Percentiles rank a stretch among this genome's conserved stretches.
Evolutionary conservation across 1,140 invertebrate genomes (phyloP).

Genomic region (Papilio helenus): DNA sequence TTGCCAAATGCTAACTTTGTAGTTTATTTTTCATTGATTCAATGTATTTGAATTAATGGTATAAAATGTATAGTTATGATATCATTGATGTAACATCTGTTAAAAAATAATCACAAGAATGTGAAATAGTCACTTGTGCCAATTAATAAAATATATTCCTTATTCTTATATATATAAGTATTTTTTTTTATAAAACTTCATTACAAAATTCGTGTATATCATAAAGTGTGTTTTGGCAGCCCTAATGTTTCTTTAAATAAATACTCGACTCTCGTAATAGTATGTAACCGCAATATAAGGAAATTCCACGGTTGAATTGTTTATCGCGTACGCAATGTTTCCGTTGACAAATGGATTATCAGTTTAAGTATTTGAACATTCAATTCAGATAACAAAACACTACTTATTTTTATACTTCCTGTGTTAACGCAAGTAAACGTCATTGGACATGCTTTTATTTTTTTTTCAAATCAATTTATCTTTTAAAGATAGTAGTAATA

Average conservation of each 20-base stretch:
- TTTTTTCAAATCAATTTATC: too few relatives aligned
- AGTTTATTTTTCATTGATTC: neutral
- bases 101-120: too few relatives aligned
- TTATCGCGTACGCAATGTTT: neutral
- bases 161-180: too few relatives aligned
- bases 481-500: too few relatives aligned
- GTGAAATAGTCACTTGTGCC: too few relatives aligned
- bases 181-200: neutral
- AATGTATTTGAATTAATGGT: neutral
- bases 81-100: too few relatives aligned
- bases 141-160: too few relatives aligned
- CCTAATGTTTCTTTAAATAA: neutral
- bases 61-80: neutral
- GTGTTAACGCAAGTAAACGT: too few relatives aligned
- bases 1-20: neutral
- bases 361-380: neutral
- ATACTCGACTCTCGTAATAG: constrained; percentile 11
- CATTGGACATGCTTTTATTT: too few relatives aligned
- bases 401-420: neutral
- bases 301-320: neutral
- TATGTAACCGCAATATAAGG: neutral
- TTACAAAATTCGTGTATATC: neutral
- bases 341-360: neutral
- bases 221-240: neutral
- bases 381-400: neutral